These are phyloP conservation scores for Dicrostonyx torquatus DNA, from an alignment of 2,797 vertebrate genomes.

Conservation along the genomic window DNA sequence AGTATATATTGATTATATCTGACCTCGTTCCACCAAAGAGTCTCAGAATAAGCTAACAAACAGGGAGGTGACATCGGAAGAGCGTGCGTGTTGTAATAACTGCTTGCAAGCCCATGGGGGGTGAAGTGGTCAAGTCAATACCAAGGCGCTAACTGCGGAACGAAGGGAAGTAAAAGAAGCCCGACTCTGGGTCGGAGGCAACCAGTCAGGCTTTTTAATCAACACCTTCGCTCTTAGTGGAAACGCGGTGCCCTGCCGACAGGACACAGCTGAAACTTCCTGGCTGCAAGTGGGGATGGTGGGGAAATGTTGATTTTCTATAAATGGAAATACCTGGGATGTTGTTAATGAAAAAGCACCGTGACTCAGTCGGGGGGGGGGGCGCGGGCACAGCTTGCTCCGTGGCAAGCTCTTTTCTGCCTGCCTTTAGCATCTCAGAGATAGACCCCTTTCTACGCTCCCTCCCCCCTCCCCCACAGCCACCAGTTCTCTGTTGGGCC, in stretches of 20 bases:
- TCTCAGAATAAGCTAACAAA: slow-evolving; percentile 49
- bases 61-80: background rate
- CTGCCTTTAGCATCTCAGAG: slow-evolving; percentile 51
- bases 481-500: slow-evolving; percentile 55
- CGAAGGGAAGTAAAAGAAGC: background rate
- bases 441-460: slow-evolving; percentile 11
- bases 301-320: background rate
- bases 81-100: background rate
- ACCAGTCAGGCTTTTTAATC: background rate
- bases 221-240: background rate
- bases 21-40: background rate
- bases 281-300: background rate
- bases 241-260: background rate
- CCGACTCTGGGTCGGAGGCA: background rate
- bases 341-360: slow-evolving; percentile 52
- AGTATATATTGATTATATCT: slow-evolving; percentile 2
- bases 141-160: background rate
- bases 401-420: slow-evolving; percentile 24
- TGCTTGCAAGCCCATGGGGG: background rate
- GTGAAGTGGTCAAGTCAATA: background rate
- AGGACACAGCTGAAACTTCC: background rate
- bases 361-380: background rate
- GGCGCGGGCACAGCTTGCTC: background rate
- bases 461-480: background rate
- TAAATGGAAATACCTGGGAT: slow-evolving; percentile 37